Percentiles rank a stretch among this genome's conserved stretches.
Evolutionary conservation across 2,797 vertebrate genomes (phyloP).

Genomic region (Gymnothorax reevesii): DNA sequence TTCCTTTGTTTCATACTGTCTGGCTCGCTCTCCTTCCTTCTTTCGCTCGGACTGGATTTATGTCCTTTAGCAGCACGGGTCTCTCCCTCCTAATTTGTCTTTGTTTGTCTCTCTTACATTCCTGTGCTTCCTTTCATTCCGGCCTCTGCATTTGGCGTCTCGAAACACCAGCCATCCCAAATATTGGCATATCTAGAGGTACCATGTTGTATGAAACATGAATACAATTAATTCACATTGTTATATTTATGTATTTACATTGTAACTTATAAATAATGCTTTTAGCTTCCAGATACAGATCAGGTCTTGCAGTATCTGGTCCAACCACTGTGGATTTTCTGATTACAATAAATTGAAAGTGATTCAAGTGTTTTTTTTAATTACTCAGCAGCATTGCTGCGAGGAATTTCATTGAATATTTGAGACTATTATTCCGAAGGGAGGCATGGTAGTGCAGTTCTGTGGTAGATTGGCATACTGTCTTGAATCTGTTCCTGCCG

Average conservation of each 20-base stretch:
- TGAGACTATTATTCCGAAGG: background rate
- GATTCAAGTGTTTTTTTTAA: background rate
- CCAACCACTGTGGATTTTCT: background rate
- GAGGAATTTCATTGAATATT: background rate
- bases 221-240: slow-evolving; percentile 3
- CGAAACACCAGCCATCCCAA: no score
- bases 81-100: no score
- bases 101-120: no score
- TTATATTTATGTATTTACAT: background rate
- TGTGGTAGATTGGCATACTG: no score
- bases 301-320: background rate
- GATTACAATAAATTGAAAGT: background rate
- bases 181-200: background rate
- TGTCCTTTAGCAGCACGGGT: no score
- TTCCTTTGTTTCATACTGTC: no score
- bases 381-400: background rate
- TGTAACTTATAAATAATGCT: background rate
- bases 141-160: no score
- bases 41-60: no score
- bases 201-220: background rate
- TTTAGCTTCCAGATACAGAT: background rate
- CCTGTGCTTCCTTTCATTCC: no score
- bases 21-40: no score
- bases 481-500: no score
- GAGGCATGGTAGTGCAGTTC: no score